Base-by-base conservation (phyloP, 1,140 invertebrate genomes). In the Pteromalus puparum region DNA sequence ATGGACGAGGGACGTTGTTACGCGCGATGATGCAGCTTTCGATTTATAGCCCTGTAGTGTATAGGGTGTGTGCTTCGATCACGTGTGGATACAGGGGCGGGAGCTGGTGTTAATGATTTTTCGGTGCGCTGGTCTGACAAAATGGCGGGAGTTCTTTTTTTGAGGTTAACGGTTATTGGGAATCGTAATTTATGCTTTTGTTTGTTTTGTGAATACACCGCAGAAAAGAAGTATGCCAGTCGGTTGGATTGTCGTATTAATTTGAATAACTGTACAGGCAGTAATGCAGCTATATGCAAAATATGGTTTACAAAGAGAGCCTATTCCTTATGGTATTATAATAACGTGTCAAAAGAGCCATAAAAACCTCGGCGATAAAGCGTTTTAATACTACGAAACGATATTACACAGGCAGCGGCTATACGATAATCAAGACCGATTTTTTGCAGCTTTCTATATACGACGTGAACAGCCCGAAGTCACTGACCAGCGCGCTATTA, bases 61-160 rank as follows among this genome's bases (percentile, higher is more conserved):
- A n/a, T n/a, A 18, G 70, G 67, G 67, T 24, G 21, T 68, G 26
- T 18, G 24, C 67, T 28, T 26, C 26, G 67, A 24, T n/a, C 24
- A 15, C 68, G 28, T 12, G 10, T 42, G 10, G 1, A 9, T 42
- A n/a, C n/a, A 12, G 18, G 28, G 24, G 28, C 12, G 24, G 24
- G 21, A n/a, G 67, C 24, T 26, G 68, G n/a, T 70, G 68, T 28
- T 70, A 70, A 61, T 61, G 21, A 70, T 70, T 70, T 70, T 70
- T 30, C 1, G 28, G 26, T 70, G 12, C 67, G 67, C 21, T 48
- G 67, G 12, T 15, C 10, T 7, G n/a, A 24, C 26, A 70, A 70
- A 30, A 70, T 70, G 68, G 28, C 68, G 24, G 2, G 26, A 28
- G 28, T 12, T 26, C 7, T 18, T 68, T 68, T 68, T n/a, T 68